phyloP scores from a whole-genome alignment of 2,797 vertebrate genomes.

The Sebastes trivittatus region DNA sequence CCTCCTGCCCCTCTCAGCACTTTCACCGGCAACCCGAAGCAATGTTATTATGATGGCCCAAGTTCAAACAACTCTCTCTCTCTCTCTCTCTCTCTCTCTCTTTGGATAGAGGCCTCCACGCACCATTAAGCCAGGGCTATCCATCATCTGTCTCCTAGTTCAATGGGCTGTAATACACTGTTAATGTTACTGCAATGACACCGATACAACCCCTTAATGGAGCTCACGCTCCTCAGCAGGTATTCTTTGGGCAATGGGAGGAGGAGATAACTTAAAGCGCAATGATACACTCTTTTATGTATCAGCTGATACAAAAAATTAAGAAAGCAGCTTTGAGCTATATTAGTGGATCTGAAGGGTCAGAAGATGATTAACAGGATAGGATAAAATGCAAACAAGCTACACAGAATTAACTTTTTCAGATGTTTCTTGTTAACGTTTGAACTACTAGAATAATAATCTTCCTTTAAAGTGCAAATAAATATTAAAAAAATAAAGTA shows the following conservation, averaged over 20 bases:
- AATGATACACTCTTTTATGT: neutral
- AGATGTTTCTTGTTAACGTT: too few relatives aligned
- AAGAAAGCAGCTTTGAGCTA: neutral
- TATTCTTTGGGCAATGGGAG: neutral
- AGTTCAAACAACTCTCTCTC: constrained; percentile 54
- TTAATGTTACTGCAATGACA: constrained; percentile 49
- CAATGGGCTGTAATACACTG: constrained; percentile 50
- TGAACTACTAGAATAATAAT: neutral
- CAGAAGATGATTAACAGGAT: neutral
- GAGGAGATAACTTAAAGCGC: constrained; percentile 3
- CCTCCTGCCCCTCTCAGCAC: constrained; percentile 58
- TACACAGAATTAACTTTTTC: neutral
- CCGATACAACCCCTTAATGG: constrained; percentile 43
- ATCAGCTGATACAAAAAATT: neutral
- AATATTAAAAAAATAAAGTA: neutral
- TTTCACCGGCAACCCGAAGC: constrained; percentile 45
- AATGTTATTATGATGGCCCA: constrained; percentile 52
- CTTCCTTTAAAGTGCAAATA: neutral
- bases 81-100: constrained; percentile 31
- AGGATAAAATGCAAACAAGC: neutral
- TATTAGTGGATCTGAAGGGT: too few relatives aligned
- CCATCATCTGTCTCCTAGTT: constrained; percentile 65
- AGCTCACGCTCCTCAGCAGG: constrained; percentile 20
- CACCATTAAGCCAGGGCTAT: constrained; percentile 67
- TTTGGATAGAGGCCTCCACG: constrained; percentile 54